Evolutionary conservation across 2,113 vertebrate species (phyloP).

Genomic region (Mesembrinibis cayennensis): DNA sequence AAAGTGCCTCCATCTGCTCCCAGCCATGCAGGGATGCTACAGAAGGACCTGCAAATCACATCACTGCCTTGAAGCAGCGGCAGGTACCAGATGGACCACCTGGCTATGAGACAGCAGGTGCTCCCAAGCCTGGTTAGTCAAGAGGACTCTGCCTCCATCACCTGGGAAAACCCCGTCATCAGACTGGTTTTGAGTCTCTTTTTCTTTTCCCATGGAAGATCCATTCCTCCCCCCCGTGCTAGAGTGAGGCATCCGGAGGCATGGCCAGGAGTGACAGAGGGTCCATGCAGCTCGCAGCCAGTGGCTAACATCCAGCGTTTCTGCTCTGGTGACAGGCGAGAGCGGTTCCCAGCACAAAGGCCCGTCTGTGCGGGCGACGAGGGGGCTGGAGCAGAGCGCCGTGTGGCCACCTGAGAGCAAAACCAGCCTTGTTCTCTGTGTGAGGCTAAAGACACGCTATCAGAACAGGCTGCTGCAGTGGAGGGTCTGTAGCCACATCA

Average conservation of each 20-base stretch:
- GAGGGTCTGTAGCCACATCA: neutral
- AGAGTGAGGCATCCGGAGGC: neutral
- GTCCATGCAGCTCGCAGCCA: neutral
- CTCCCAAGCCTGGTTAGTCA: conserved; percentile 47
- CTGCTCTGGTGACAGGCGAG: neutral
- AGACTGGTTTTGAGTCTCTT: neutral
- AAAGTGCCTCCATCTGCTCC: conserved; percentile 23
- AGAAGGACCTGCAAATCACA: conserved; percentile 44
- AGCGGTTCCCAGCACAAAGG: neutral
- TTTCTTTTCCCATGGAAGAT: neutral
- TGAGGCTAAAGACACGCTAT: neutral
- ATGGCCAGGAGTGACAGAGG: neutral
- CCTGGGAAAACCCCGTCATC: neutral
- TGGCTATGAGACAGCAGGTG: conserved; percentile 34
- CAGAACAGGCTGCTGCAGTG: neutral
- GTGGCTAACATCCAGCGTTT: neutral
- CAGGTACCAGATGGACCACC: conserved; percentile 58
- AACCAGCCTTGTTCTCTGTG: neutral
- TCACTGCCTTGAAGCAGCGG: conserved; percentile 12
- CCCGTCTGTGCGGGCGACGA: neutral
- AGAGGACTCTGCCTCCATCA: neutral
- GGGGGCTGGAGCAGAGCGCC: neutral
- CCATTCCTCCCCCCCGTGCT: neutral
- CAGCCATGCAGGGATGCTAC: neutral
- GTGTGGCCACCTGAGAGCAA: neutral